These are phyloP conservation scores for Brotula barbata DNA, from an alignment of 2,797 vertebrate species.

Conservation along the genomic window DNA sequence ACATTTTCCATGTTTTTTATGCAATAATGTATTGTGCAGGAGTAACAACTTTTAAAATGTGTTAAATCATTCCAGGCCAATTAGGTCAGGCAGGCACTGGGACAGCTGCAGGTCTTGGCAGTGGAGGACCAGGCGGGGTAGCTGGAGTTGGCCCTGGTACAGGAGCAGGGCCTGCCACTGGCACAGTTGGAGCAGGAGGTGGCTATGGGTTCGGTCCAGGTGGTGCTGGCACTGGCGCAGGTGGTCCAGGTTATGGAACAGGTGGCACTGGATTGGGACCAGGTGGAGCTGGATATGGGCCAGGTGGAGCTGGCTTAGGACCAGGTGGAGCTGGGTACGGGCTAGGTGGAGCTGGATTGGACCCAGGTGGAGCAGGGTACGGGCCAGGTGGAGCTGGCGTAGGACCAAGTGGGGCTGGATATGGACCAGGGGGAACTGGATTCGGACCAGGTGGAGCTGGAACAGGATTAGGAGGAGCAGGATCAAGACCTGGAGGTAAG, in stretches of 20 bases:
- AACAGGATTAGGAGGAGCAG: constrained; percentile 24
- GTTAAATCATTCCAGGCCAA: constrained; percentile 53
- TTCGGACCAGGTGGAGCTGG: constrained; percentile 23
- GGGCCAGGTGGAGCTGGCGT: constrained; percentile 8
- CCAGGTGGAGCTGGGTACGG: constrained; percentile 28
- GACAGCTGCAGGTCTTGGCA: constrained; percentile 51
- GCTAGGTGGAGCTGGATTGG: constrained; percentile 18
- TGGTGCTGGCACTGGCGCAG: constrained; percentile 4
- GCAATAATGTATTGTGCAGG: neutral
- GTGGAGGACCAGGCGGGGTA: constrained; percentile 47
- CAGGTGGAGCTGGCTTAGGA: constrained; percentile 26
- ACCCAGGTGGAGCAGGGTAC: constrained; percentile 27
- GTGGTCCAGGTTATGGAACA: constrained; percentile 19
- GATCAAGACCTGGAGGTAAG: constrained; percentile 68
- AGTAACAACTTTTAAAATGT: neutral
- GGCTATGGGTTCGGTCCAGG: constrained; percentile 16
- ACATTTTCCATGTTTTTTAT: neutral
- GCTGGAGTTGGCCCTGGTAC: constrained; percentile 25
- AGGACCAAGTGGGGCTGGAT: constrained; percentile 19
- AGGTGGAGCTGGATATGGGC: constrained; percentile 41
- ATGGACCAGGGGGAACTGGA: constrained; percentile 46
- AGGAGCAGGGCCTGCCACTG: constrained; percentile 18
- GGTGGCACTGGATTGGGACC: constrained; percentile 32
- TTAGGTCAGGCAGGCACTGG: constrained; percentile 41
- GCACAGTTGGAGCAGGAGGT: constrained; percentile 23